Percentiles rank a stretch among this genome's conserved stretches.
Evolutionary conservation across 2,113 vertebrate genomes (phyloP).

Genomic region (Aythya baeri): DNA sequence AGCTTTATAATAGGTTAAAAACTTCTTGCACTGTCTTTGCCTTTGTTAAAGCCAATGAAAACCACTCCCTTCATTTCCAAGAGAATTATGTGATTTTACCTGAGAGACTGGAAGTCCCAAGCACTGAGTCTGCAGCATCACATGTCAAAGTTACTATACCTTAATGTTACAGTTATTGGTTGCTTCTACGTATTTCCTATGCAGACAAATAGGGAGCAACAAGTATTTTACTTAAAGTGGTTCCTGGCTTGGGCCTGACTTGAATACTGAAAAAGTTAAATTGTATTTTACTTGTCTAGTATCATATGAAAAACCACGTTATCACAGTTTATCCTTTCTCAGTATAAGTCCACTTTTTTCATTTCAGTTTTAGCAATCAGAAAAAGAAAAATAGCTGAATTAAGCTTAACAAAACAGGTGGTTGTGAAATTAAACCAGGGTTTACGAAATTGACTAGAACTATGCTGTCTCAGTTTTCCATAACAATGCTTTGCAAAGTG

Average conservation of each 20-base stretch:
- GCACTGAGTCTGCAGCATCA: neutral
- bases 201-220: neutral
- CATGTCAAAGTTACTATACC: neutral
- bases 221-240: neutral
- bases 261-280: neutral
- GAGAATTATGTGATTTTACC: fast-evolving
- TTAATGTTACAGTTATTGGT: neutral
- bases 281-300: neutral
- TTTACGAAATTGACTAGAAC: neutral
- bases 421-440: neutral
- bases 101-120: neutral
- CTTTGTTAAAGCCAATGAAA: neutral
- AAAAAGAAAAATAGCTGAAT: neutral
- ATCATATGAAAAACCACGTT: neutral
- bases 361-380: neutral
- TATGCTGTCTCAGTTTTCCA: neutral
- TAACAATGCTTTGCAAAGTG: neutral
- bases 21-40: neutral
- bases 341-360: neutral
- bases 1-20: neutral
- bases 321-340: neutral
- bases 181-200: neutral
- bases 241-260: neutral
- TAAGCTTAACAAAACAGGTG: neutral
- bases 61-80: fast-evolving